A percentile compares a stretch with the other conserved stretches of the same genome.
phyloP scores from a whole-genome alignment of 2,888 invertebrate species.

The Chirona hameri region DNA sequence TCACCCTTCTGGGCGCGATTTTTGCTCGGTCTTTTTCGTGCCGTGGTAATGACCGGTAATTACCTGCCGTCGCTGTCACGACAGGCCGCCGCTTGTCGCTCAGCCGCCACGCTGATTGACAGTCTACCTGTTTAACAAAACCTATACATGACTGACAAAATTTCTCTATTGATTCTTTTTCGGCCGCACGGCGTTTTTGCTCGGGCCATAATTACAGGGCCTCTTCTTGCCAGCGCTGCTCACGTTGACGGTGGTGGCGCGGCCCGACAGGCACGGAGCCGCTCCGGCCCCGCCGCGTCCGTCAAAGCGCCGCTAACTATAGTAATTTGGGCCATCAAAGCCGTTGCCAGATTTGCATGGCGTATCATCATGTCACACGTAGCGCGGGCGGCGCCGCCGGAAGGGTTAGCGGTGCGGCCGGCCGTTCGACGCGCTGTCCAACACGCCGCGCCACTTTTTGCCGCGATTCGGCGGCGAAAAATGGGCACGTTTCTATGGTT shows the following conservation, averaged over 20 bases:
- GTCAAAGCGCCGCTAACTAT: constrained; percentile 3
- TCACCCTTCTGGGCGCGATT: constrained; percentile 9
- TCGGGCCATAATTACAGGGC: not conserved
- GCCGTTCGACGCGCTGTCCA: not conserved
- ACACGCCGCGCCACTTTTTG: constrained; percentile 5
- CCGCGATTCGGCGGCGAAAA: constrained; percentile 9
- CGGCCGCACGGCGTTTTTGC: not conserved
- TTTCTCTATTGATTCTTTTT: constrained; percentile 30
- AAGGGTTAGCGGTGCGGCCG: constrained; percentile 6
- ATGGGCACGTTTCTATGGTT: constrained; percentile 22
- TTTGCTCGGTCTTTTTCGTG: constrained; percentile 2
- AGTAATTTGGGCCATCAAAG: constrained; percentile 27
- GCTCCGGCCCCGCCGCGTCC: not conserved
- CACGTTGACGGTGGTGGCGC: constrained; percentile 1
- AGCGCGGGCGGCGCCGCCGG: constrained; percentile 1
- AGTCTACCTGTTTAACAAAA: constrained; percentile 28
- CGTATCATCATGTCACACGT: constrained; percentile 23
- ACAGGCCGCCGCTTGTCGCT: not conserved
- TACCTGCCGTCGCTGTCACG: constrained; percentile 8
- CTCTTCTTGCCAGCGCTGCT: not conserved
- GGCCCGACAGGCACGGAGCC: not conserved
- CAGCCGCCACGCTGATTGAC: not conserved
- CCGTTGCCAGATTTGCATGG: constrained; percentile 31
- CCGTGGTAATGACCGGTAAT: not conserved
- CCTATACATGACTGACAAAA: constrained; percentile 27